A percentile compares a stretch with the other conserved stretches of the same genome.
phyloP scores from a whole-genome alignment of 1,140 invertebrate species.

The Drosophila truncata region DNA sequence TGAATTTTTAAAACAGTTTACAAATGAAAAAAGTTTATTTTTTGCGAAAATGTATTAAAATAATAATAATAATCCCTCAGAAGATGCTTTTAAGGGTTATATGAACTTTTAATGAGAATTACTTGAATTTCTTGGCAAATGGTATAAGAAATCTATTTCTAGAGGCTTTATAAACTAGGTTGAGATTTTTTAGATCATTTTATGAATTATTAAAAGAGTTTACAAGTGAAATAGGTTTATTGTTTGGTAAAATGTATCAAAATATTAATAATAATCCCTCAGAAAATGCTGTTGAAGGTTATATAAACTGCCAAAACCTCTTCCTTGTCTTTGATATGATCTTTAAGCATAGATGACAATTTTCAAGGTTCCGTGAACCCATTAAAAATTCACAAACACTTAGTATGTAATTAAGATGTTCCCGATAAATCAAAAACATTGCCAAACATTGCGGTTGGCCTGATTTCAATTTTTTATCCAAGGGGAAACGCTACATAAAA shows the following conservation, averaged over 20 bases:
- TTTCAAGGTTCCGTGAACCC: slow-evolving; percentile 5
- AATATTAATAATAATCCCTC: background rate
- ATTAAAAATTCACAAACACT: slow-evolving; percentile 11
- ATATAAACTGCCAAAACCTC: background rate
- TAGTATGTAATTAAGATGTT: slow-evolving; percentile 27
- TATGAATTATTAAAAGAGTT: background rate
- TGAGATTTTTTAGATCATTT: background rate
- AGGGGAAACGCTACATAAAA: slow-evolving; percentile 1
- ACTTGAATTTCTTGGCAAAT: background rate
- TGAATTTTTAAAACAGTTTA: too few species aligned
- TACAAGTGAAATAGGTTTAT: background rate
- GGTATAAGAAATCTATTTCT: background rate
- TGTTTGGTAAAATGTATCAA: too few species aligned
- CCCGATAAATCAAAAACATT: slow-evolving; percentile 3
- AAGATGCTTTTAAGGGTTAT: too few species aligned
- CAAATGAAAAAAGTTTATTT: too few species aligned
- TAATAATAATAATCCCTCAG: too few species aligned
- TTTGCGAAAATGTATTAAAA: too few species aligned
- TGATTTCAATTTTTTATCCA: slow-evolving; percentile 5
- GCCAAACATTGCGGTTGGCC: slow-evolving; percentile 18
- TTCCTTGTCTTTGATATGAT: background rate
- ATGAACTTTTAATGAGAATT: slow-evolving; percentile 14
- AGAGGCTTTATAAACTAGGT: background rate
- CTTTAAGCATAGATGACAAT: background rate
- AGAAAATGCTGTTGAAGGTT: background rate